A percentile compares a stretch with the other conserved stretches of the same genome.
Conservation (phyloP, 2,797 vertebrate genomes). For the Salmo trutta region DNA sequence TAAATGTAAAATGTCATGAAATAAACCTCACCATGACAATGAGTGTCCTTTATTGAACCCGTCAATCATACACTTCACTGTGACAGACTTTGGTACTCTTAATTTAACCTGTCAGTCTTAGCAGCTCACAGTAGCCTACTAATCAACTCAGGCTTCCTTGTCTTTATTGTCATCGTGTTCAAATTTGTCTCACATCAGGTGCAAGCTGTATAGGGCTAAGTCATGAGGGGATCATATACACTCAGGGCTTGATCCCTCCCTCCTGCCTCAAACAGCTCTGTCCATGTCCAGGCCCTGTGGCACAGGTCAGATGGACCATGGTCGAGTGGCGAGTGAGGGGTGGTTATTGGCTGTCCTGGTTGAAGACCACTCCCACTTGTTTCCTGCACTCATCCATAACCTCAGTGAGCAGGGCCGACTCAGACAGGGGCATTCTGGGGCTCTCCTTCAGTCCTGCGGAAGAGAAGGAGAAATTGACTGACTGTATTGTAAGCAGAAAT, state of each 20-base stretch:
- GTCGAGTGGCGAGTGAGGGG: neutral
- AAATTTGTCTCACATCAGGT: neutral
- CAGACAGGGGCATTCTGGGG: slow-evolving; percentile 65
- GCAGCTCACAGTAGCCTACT: slow-evolving; percentile 2
- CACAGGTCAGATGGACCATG: slow-evolving; percentile 35
- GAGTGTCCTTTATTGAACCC: slow-evolving; percentile 56
- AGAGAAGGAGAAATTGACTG: slow-evolving; percentile 2
- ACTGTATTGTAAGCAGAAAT: no score
- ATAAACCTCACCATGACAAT: slow-evolving; percentile 51
- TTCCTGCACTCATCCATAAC: slow-evolving; percentile 70
- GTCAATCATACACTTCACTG: slow-evolving; percentile 50
- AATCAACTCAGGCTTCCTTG: neutral
- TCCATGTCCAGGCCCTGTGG: slow-evolving; percentile 25
- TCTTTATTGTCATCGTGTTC: neutral
- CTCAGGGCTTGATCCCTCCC: no score
- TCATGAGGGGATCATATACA: neutral
- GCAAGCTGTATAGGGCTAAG: neutral
- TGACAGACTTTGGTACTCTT: slow-evolving; percentile 35
- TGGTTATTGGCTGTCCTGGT: slow-evolving; percentile 63
- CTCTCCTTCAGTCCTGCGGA: slow-evolving; percentile 63
- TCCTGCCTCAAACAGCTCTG: neutral
- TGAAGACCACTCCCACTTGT: slow-evolving; percentile 66
- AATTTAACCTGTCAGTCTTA: slow-evolving; percentile 8
- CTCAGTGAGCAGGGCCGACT: slow-evolving; percentile 64
- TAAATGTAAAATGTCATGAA: no score